Evolutionary conservation across 2,113 vertebrate genomes (phyloP), one percentile per base, ranked within the genome.

Genomic region (Charadrius vociferus): DNA sequence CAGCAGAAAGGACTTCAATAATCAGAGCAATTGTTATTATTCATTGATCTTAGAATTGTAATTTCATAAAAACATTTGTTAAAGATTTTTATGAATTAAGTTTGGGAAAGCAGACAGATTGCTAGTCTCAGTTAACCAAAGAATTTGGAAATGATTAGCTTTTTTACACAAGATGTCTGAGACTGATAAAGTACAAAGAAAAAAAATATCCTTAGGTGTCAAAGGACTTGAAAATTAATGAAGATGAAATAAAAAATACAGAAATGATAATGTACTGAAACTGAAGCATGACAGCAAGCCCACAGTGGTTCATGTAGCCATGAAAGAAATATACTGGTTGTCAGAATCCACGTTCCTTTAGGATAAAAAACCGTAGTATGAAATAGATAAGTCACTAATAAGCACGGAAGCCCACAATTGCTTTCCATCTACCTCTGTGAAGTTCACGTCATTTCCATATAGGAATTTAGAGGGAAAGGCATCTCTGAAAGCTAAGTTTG

Each of bases 11-110:
- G 65, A 36, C 21, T 50, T 75, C 66, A 79, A 72, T 84, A 66
- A 30, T 20, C 34, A 68, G 18, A 23, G 26, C 32, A 23, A 87
- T 37, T 49, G 63, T 62, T 83, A 23, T 27, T 88, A 91, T 58
- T 94, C 8, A 62, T 91, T 82, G 34, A 50, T 75, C 71, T 94
- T 87, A 22, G 8, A 71, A 74, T 7, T 86, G 39, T 65, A 61
- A 84, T 79, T 88, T 84, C 12, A 58, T n/a, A 41, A n/a, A 78
- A 77, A 19, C 16, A 47, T 36, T 89, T 70, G 32, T 36, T 66
- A 88, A 74, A 86, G 45, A 88, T n/a, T 93, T 93, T 85, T 88
- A 66, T 81, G 19, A 93, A 85, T 86, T 72, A 65, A 67, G 24
- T 70, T 53, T 61, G 61, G 68, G 32, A 93, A 17, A 85, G 39